Evolutionary conservation across 2,113 vertebrate genomes (phyloP), one percentile per base, ranked within the genome.

Genomic region (Hipposideros armiger): DNA sequence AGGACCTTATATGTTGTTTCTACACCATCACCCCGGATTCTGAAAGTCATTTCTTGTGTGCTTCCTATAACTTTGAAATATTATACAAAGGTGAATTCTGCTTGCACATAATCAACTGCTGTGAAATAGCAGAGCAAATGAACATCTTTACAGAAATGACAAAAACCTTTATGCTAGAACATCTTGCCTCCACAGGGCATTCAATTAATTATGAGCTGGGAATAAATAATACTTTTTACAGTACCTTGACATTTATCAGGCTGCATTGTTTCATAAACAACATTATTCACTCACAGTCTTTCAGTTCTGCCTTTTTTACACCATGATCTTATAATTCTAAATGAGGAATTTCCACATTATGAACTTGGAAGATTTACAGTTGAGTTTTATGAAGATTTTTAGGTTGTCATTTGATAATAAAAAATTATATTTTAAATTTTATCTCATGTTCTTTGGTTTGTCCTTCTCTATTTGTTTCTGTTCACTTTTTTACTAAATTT

Each of bases 131-230:
- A 92, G 87, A 87, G 84, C 96, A 96, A 92, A 94, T 74, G 72
- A 98, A 24, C 85, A 91, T 94, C 90, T 97, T 97, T 97, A 88
- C 77, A 91, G 86, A 97, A 97, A 96, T 0, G 0, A 91, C 93
- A 90, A 96, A 87, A 87, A 52, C 26, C 96, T 95, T 86, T 97
- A 94, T 96, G 90, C 80, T 95, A 95, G 84, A 96, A 87, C 88
- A 91, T 94, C 81, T 87, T 76, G 56, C 89, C 89, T 97, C 94
- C 86, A 54, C 66, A 96, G 95, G 96, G 96, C 91, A 97, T 94
- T 97, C 88, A 73, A 94, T 98, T 98, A 98, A 98, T 98, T 98
- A 98, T 96, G 95, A 98, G 80, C 95, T 96, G 90, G 97, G 96
- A 97, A 97, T 95, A 98, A 97, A 96, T 87, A 97, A 97, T 97